phyloP scores from a whole-genome alignment of 1,140 invertebrate genomes.

The Ostrea edulis region DNA sequence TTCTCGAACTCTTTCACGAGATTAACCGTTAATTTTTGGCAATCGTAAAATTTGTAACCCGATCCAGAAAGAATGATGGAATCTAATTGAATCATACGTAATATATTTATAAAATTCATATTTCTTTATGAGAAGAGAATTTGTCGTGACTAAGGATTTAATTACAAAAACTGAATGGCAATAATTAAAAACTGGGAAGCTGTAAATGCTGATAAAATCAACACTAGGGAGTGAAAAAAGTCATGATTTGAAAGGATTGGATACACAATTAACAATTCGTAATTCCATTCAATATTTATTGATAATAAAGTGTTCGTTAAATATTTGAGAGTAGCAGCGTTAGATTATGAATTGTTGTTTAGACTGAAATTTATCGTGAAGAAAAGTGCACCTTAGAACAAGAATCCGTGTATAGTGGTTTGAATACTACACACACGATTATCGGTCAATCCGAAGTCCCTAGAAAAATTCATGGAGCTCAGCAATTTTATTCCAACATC shows the following conservation, averaged over 20 bases:
- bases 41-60: not conserved
- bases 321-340: not conserved
- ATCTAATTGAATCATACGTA: not conserved
- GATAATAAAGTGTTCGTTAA: not conserved
- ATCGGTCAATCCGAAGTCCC: not conserved
- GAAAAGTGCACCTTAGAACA: no score
- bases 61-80: not conserved
- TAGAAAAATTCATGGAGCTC: not conserved
- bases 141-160: not conserved
- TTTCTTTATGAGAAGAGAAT: not conserved
- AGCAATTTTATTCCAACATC: not conserved
- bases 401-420: not conserved
- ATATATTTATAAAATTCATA: not conserved
- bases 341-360: not conserved
- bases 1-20: not conserved
- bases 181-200: not conserved
- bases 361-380: no score
- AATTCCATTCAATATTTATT: not conserved
- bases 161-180: not conserved
- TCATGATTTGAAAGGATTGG: not conserved
- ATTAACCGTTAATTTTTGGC: slow-evolving; percentile 14
- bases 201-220: not conserved
- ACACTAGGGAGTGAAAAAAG: not conserved
- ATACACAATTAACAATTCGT: slow-evolving; percentile 2
- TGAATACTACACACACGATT: not conserved